These are phyloP conservation scores for Monopis laevigella DNA, from an alignment of 2,888 invertebrate genomes.

Conservation along the genomic window DNA sequence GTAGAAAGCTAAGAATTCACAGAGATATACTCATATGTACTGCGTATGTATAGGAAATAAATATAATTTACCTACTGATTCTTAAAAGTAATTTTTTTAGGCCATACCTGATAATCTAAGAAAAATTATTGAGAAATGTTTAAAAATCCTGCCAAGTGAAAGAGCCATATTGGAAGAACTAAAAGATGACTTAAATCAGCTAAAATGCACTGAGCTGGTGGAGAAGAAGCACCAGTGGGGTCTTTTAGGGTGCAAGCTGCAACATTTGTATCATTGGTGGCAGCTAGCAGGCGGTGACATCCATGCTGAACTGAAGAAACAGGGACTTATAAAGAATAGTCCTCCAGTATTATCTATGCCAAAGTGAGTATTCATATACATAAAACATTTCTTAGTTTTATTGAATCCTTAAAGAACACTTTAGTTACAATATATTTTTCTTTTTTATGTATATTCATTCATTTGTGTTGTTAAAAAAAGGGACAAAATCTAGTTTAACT, in stretches of 20 bases:
- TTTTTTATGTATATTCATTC: no score
- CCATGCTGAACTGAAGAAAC: conserved; percentile 87
- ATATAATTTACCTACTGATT: no score
- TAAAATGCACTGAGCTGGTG: conserved; percentile 42
- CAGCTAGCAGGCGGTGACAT: conserved; percentile 95
- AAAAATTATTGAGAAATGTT: conserved; percentile 74
- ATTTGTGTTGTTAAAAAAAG: no score
- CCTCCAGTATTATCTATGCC: conserved; percentile 84
- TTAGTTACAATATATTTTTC: no score
- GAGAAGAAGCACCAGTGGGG: conserved; percentile 49
- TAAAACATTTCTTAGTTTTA: not conserved
- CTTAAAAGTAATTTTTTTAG: conserved; percentile 31
- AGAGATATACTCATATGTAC: no score
- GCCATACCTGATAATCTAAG: conserved; percentile 66
- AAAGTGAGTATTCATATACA: conserved; percentile 56
- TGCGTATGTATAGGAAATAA: no score
- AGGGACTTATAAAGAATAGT: conserved; percentile 88
- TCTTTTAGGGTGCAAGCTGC: conserved; percentile 68
- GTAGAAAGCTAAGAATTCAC: no score
- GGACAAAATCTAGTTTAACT: no score
- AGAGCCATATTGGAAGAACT: conserved; percentile 67
- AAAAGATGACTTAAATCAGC: conserved; percentile 44
- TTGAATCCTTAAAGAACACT: no score
- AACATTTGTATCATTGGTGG: conserved; percentile 95
- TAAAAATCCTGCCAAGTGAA: conserved; percentile 72